Evolutionary conservation across 2,888 invertebrate genomes (phyloP), one percentile per base, ranked within the genome.

Genomic region (Eupithecia insigniata): DNA sequence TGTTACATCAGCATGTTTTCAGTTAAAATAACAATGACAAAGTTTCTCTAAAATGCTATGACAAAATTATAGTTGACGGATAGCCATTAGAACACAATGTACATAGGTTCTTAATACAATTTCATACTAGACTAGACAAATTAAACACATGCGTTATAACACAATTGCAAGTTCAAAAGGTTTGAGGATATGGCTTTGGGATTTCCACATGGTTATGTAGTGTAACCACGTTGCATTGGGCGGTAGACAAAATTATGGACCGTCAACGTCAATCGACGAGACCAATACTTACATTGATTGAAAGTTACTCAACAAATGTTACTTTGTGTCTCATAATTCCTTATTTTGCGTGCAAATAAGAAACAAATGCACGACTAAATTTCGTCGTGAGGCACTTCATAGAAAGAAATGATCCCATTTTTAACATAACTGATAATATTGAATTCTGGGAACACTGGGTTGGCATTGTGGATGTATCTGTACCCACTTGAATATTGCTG

Each of bases 101-200:
- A 51, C 7, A 2, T 36, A 36, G n/a, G n/a, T n/a, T n/a, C 39
- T 22, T 51, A 51, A 22, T 51, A 22, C 51, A 51, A 26, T 55
- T 26, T 30, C 58, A 60, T 60, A 60, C 60, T 1, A 58, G 58
- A 58, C 16, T 58, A 18, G 18, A 60, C 60, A 8, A 8, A 18
- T 60, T 18, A 60, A 30, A 60, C 58, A 60, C 51, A 12, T 28
- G 58, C 28, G n/a, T 58, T 58, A 58, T 16, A 58, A 46, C 28
- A 58, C 18, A 60, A 30, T 30, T 30, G 22, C 30, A 18, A 60
- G 28, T 30, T 60, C 30, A 30, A 60, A 58, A 60, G 60, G 60
- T 8, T 60, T 30, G 18, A 28, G 30, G 60, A 60, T 30, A 60
- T 60, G 30, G 30, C 58, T 58, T 58, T 28, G 58, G 60, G 30